Evolutionary conservation across 2,113 vertebrate genomes (phyloP), one percentile per base, ranked within the genome.

Genomic region (Pseudois nayaur): DNA sequence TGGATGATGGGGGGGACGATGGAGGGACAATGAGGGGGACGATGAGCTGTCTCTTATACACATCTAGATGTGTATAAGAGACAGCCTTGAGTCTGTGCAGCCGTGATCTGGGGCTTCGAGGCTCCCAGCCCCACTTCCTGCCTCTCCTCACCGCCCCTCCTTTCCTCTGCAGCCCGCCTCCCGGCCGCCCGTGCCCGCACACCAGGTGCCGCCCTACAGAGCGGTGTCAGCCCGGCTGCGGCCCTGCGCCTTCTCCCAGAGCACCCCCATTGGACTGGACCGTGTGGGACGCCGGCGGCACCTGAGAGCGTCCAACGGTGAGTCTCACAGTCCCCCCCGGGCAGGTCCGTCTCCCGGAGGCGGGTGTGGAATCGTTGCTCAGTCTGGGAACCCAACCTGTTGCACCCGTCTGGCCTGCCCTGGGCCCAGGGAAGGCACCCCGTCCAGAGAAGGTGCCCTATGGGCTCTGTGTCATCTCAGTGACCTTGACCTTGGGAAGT

Each of bases 201-300:
- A 99, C 96, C 99, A 99, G 87, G 99, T 99, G 13, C 99, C 99
- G 55, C 99, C 99, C 40, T 99, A 99, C 98, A 99, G 99, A 98
- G 99, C 99, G 0, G 99, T 99, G 84, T 99, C 99, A 0, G 99
- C 99, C 98, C 99, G 99, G 59, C 99, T 99, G 93, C 99, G 99
- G 7, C 99, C 99, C 99, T 99, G 81, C 87, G 96, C 99, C 79
- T 99, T 99, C 74, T 99, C 99, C 83, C 99, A 99, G 98, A 99
- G 99, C 98, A 99, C 99, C 74, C 99, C 99, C 55, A 99, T 99
- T 0, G 99, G 99, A 40, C 99, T 99, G 98, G 99, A 99, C 98
- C 99, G 99, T 0, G 99, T 99, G 76, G 99, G 99, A 40, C 99
- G 99, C 21, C 98, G 99, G 89, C 99, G 87, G 94, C 99, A 99